These are phyloP conservation scores for Apocrypta bakeri DNA, from an alignment of 1,140 invertebrate species.

Conservation along the genomic window DNA sequence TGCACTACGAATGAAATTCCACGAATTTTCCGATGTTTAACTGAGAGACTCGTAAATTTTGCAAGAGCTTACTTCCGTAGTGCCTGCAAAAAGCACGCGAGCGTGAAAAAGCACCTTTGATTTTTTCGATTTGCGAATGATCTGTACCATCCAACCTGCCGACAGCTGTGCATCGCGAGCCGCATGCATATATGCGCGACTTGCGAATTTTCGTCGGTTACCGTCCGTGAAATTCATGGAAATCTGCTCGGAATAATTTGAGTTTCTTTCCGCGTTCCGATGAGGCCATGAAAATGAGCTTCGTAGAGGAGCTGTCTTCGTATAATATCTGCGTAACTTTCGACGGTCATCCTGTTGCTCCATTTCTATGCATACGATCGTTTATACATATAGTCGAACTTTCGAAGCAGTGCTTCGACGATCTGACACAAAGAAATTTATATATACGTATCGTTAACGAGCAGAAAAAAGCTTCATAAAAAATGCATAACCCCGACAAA, in stretches of 20 bases:
- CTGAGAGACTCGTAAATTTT: background rate
- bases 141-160: constrained; percentile 9
- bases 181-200: background rate
- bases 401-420: background rate
- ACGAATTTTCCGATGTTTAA: constrained; percentile 11
- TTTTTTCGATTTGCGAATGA: constrained; percentile 49
- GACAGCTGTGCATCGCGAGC: background rate
- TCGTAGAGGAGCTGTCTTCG: background rate
- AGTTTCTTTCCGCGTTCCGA: constrained; percentile 5
- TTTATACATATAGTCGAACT: no score
- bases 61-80: constrained; percentile 1
- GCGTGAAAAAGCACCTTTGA: constrained; percentile 46
- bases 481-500: background rate
- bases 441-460: background rate
- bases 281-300: background rate
- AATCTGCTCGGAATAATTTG: background rate
- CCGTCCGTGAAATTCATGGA: constrained; percentile 15
- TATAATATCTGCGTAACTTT: no score
- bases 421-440: background rate
- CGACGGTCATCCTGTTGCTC: no score
- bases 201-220: constrained; percentile 11
- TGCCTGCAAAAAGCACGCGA: constrained; percentile 27
- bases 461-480: background rate
- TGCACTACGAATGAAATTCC: constrained; percentile 20
- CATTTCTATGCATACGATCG: no score